Conservation (phyloP, 1,140 invertebrate genomes). For the Archegozetes longisetosus region DNA sequence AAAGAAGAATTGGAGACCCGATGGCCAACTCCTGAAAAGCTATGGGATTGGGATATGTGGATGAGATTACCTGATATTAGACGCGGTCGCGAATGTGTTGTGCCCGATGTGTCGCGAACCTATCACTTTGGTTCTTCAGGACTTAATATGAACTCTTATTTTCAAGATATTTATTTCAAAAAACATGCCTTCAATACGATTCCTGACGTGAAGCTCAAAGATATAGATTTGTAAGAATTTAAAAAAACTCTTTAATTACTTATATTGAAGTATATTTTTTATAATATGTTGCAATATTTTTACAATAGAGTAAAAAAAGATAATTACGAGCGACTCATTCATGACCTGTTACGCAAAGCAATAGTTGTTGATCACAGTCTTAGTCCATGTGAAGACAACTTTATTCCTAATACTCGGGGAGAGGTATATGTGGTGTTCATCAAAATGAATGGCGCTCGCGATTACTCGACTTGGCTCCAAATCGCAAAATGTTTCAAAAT, state of each 20-base stretch:
- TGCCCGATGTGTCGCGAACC: slow-evolving; percentile 48
- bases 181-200: slow-evolving; percentile 42
- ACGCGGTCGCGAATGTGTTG: slow-evolving; percentile 43
- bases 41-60: slow-evolving; percentile 59
- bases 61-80: slow-evolving; percentile 41
- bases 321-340: slow-evolving; percentile 39
- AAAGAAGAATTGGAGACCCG: slow-evolving; percentile 44
- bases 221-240: too few species aligned
- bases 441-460: slow-evolving; percentile 38
- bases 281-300: too few species aligned
- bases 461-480: slow-evolving; percentile 42
- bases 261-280: too few species aligned
- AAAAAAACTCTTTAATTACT: too few species aligned
- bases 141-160: slow-evolving; percentile 50
- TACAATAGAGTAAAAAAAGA: slow-evolving; percentile 36
- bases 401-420: slow-evolving; percentile 26
- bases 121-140: slow-evolving; percentile 49
- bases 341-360: slow-evolving; percentile 33
- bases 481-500: slow-evolving; percentile 47
- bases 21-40: slow-evolving; percentile 42
- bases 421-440: slow-evolving; percentile 39
- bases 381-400: slow-evolving; percentile 35
- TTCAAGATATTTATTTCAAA: slow-evolving; percentile 44
- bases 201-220: slow-evolving; percentile 35
- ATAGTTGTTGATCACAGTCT: slow-evolving; percentile 38